Evolutionary conservation across 2,113 vertebrate genomes (phyloP), one percentile per base, ranked within the genome.

Genomic region (Paraplagusia blochii): DNA sequence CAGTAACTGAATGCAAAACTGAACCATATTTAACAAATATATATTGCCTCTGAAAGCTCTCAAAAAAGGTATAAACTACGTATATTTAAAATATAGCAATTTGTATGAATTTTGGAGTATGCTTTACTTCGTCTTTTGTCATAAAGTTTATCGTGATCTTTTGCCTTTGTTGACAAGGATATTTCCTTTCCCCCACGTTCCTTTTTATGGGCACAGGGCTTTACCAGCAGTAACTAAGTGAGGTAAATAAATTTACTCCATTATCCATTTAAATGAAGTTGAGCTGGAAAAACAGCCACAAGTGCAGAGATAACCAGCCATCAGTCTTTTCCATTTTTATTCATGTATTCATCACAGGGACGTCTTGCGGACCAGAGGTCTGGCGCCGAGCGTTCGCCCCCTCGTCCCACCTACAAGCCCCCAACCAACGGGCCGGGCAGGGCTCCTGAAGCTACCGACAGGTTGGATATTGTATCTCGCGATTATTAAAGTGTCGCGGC

Each of bases 381-480:
- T 87, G 92, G 89, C 90, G 92, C 92, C 89, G 91, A 84, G 81
- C 74, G 82, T 74, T 85, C 69, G 76, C 83, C 82, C 87, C 81
- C 84, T 80, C 84, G 78, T 74, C 66, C 85, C 83, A 88, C 84
- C 88, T 88, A 85, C 80, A 72, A 76, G 70, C 51, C 77, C 81
- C 76, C 79, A 69, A 82, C 82, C 81, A 91, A 89, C 88, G 90
- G 90, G 88, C 86, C 89, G 89, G 81, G 86, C 89, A 87, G 88
- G 84, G 93, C 92, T 94, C 94, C 93, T 92, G 90, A 91, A 92
- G 94, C 94, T 93, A 91, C 95, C 95, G 95, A 94, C 96, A 97
- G 95, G 95, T 98, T 98, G 95, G 87, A 94, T 93, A 96, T 97
- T 96, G 95, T 96, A 95, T 93, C 93, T 93, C 89, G 91, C 90